Percentiles rank a stretch among this genome's conserved stretches.
These are phyloP conservation scores for Emydoidea blandingii DNA, from an alignment of 2,797 vertebrate species.

Conservation along the genomic window DNA sequence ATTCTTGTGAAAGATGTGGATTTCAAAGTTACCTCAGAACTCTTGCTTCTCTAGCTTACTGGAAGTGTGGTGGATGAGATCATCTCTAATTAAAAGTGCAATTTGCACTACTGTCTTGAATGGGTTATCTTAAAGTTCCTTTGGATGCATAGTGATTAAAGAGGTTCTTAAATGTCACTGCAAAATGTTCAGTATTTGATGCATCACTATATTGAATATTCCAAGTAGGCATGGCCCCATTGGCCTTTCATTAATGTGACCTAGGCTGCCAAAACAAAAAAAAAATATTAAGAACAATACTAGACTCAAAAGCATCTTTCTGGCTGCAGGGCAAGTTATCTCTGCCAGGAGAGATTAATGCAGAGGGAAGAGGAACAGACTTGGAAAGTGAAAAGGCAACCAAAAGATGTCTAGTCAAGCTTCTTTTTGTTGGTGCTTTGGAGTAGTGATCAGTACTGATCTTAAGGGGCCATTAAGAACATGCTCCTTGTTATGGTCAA, in stretches of 20 bases:
- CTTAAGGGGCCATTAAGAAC: not conserved
- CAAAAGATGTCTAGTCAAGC: not conserved
- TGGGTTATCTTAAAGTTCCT: fast-evolving
- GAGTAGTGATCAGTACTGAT: not conserved
- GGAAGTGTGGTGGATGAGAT: not conserved
- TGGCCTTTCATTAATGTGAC: fast-evolving
- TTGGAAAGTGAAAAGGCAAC: not conserved
- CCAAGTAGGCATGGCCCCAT: not conserved
- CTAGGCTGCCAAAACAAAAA: fast-evolving
- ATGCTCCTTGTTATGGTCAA: not conserved
- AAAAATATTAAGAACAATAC: not conserved
- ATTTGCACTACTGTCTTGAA: fast-evolving
- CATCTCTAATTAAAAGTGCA: not conserved
- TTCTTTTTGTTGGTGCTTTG: not conserved
- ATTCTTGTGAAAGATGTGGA: not conserved
- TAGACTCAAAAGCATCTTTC: not conserved
- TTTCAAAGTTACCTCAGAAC: not conserved
- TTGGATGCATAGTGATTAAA: fast-evolving
- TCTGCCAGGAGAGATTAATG: not conserved
- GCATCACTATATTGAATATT: not conserved
- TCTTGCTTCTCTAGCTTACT: not conserved
- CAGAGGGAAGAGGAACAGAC: fast-evolving
- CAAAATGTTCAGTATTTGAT: not conserved
- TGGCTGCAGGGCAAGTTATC: fast-evolving
- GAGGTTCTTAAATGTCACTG: fast-evolving